Conservation (phyloP, 2,797 vertebrate species). For the Eulemur coronatus region DNA sequence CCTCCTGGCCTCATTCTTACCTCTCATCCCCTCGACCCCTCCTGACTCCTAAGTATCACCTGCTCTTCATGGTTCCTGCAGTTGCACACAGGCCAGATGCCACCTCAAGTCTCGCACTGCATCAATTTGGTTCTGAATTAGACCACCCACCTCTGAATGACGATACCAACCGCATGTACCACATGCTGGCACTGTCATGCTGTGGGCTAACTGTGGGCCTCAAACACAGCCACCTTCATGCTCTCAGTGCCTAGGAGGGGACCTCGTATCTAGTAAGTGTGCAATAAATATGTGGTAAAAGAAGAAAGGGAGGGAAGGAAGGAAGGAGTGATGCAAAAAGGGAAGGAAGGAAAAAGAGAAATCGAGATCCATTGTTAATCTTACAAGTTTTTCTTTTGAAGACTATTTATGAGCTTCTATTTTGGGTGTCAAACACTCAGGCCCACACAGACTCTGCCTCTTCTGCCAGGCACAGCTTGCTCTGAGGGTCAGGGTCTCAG, state of each 20-base stretch:
- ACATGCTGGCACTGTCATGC: neutral
- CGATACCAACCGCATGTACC: neutral
- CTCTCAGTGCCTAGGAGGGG: neutral
- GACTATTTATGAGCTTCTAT: neutral
- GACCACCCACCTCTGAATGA: neutral
- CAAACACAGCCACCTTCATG: neutral
- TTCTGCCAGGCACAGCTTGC: neutral
- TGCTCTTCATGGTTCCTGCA: neutral
- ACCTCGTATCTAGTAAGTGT: neutral
- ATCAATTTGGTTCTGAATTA: neutral
- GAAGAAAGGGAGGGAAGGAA: neutral
- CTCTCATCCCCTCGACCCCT: neutral
- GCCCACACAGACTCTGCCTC: neutral
- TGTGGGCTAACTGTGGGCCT: neutral
- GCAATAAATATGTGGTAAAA: neutral
- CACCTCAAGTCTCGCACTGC: neutral
- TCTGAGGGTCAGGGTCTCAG: neutral
- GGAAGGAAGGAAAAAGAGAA: neutral
- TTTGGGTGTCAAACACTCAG: neutral
- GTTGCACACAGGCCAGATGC: neutral
- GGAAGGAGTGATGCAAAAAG: neutral
- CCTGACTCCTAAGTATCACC: neutral
- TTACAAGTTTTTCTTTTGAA: neutral
- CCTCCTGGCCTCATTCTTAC: neutral
- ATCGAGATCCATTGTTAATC: neutral